These are phyloP conservation scores for Alligator sinensis DNA, from an alignment of 2,113 vertebrate species.

Conservation along the genomic window DNA sequence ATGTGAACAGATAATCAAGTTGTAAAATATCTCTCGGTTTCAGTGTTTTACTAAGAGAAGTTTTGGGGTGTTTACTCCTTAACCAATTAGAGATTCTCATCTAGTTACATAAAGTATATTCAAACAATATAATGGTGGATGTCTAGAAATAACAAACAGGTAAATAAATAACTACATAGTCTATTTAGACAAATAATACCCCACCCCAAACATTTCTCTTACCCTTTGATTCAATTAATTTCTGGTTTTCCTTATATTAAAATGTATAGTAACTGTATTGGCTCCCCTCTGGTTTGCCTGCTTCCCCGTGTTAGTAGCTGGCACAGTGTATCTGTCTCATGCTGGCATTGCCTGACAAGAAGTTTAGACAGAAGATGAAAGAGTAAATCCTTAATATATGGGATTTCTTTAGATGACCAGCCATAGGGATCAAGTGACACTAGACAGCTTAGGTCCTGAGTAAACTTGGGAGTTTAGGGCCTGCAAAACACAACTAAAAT, in stretches of 20 bases:
- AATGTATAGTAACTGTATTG: background rate
- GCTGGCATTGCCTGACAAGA: background rate
- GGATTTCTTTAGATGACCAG: background rate
- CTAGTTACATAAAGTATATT: background rate
- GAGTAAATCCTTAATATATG: background rate
- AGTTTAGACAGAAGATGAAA: background rate
- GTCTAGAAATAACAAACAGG: background rate
- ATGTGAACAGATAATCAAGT: background rate
- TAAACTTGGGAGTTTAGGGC: constrained; percentile 23
- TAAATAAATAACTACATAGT: background rate
- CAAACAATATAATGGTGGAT: background rate
- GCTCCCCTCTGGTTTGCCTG: background rate
- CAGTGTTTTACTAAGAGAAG: background rate
- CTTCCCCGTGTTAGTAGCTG: background rate
- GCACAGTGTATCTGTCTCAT: background rate
- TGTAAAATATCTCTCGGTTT: background rate
- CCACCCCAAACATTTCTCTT: background rate
- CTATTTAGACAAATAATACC: background rate
- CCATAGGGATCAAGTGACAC: background rate
- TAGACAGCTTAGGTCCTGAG: background rate
- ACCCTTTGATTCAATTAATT: background rate
- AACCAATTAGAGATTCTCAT: background rate
- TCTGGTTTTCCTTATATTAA: background rate
- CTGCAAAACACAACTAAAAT: background rate
- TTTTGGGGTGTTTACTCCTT: background rate